These are phyloP conservation scores for Meandrusa payeni DNA, from an alignment of 2,888 invertebrate genomes.

Conservation along the genomic window DNA sequence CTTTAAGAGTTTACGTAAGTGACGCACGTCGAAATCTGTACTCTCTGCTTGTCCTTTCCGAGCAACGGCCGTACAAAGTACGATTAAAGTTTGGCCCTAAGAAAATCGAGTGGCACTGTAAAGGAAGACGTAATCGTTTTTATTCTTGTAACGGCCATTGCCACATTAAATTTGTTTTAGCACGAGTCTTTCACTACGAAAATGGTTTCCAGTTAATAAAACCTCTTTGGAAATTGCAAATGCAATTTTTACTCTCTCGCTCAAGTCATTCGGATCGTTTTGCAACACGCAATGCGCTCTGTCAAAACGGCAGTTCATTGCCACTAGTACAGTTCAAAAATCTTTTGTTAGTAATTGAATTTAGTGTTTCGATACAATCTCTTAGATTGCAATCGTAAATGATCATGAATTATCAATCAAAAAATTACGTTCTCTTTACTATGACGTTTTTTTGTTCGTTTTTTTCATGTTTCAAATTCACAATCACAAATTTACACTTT, in stretches of 20 bases:
- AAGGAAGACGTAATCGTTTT: no score
- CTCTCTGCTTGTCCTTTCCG: no score
- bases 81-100: no score
- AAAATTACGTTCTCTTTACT: neutral
- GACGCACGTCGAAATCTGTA: no score
- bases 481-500: no score
- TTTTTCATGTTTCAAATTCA: no score
- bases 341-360: constrained; percentile 13
- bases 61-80: no score
- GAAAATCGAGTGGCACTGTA: no score
- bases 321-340: constrained; percentile 17
- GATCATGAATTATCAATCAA: neutral
- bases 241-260: constrained; percentile 18
- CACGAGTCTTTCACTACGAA: constrained; percentile 3
- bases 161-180: constrained; percentile 8
- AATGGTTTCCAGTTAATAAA: constrained; percentile 8
- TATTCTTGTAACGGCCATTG: constrained; percentile 4
- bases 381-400: neutral
- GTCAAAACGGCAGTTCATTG: constrained; percentile 13
- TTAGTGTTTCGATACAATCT: constrained; percentile 9
- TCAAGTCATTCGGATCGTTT: constrained; percentile 12
- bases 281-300: constrained; percentile 5
- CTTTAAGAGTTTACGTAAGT: no score
- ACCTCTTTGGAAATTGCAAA: constrained; percentile 3
- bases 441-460: neutral